Evolutionary conservation across 2,888 invertebrate genomes (phyloP), one percentile per base, ranked within the genome.

Genomic region (Exocentrus adspersus): DNA sequence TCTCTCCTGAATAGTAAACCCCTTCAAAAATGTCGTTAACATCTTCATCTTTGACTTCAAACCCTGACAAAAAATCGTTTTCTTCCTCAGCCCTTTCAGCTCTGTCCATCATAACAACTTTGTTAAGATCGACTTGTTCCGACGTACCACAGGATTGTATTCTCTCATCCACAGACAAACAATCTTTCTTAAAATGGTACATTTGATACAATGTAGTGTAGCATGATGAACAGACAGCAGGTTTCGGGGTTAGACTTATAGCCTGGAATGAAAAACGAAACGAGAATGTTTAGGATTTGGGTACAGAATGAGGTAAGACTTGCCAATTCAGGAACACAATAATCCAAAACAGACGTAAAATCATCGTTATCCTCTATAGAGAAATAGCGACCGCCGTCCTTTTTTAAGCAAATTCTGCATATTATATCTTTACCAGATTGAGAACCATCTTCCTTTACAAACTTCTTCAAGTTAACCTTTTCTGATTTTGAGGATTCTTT

Each of bases 21-120:
- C 17, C 28, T 12, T 54, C 54, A 21, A 54, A 45, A 43, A 54
- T 54, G 43, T 54, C 54, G 14, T 17, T 28, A 9, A 17, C 54
- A 9, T 54, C 54, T 24, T 54, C 54, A 28, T 54, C 54, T 14
- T 30, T 24, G 3, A 54, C 43, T 7, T 54, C 54, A 28, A 54
- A 54, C 20, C 21, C 54, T 7, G 54, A 54, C 30, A 54, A 28
- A 10, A 54, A 54, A 54, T 43, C 43, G 19, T 42, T 43, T 10
- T 54, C 43, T n/a, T 37, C 37, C 1, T 37, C 37, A n/a, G 12
- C 5, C 14, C 37, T 12, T 2, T 37, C 37, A n/a, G 12, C 5
- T 37, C 37, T 12, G 1, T 43, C 43, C 21, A 54, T 28, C 10
- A 43, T 17, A 17, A 54, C 28, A 43, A 43, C 21, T 21, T 54